These are phyloP conservation scores for Microcebus murinus DNA, from an alignment of 2,113 vertebrate genomes.

Conservation along the genomic window DNA sequence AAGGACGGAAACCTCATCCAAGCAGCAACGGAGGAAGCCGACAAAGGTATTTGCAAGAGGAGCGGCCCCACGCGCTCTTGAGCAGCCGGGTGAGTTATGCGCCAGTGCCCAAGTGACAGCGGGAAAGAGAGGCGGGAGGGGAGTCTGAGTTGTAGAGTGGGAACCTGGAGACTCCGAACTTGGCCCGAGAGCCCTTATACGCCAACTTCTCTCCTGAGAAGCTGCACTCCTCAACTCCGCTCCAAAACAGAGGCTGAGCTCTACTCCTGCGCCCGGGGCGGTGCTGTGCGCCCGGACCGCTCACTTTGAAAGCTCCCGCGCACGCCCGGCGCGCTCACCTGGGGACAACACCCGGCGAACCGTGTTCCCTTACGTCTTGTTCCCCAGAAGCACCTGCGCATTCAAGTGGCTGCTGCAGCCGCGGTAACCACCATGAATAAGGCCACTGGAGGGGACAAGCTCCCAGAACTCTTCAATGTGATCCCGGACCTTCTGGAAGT, in stretches of 20 bases:
- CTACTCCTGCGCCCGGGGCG: neutral
- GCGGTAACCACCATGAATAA: neutral
- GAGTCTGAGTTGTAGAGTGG: neutral
- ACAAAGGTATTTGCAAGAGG: neutral
- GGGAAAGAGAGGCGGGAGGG: neutral
- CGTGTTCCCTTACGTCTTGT: too few relatives aligned
- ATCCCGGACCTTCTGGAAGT: slow-evolving; percentile 43
- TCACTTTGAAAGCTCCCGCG: neutral
- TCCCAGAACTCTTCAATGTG: neutral
- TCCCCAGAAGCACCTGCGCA: neutral
- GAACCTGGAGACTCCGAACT: neutral
- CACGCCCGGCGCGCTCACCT: neutral
- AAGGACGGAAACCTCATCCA: neutral
- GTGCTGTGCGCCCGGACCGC: neutral
- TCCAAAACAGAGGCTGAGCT: neutral
- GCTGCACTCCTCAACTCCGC: neutral
- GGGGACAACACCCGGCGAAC: rapidly evolving
- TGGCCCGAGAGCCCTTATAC: neutral
- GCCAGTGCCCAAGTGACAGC: neutral
- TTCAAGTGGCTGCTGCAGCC: neutral
- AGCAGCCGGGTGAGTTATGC: neutral
- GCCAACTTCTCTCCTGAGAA: rapidly evolving
- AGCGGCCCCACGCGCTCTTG: too few relatives aligned
- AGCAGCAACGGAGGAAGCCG: neutral
- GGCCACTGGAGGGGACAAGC: neutral